Evolutionary conservation across 2,113 vertebrate species (phyloP).

Genomic region (Alouatta palliata): DNA sequence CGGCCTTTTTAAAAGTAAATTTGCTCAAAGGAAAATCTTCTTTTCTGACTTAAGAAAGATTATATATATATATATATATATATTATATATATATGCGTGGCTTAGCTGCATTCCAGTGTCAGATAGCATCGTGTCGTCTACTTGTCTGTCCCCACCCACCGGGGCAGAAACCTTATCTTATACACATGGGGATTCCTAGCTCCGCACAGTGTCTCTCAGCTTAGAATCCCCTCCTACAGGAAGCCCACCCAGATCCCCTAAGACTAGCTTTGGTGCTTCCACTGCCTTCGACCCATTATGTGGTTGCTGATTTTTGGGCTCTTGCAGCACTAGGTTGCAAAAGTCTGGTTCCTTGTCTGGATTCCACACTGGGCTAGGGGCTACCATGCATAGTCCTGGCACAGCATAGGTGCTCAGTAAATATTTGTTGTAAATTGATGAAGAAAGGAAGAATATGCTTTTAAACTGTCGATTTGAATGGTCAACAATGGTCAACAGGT

Average conservation of each 20-base stretch:
- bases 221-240: neutral
- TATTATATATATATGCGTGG: neutral
- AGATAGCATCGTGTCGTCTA: neutral
- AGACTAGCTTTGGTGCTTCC: neutral
- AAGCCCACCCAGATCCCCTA: neutral
- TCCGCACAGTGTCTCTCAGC: neutral
- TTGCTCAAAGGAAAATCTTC: neutral
- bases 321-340: neutral
- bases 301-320: neutral
- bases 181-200: neutral
- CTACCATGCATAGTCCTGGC: neutral
- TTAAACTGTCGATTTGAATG: neutral
- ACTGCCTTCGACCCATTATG: neutral
- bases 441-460: neutral
- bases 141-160: neutral
- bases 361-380: neutral
- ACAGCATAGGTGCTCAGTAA: neutral
- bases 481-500: neutral
- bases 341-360: neutral
- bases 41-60: conserved; percentile 11
- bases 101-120: neutral
- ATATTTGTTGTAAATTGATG: neutral
- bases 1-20: neutral
- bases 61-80: too few relatives aligned
- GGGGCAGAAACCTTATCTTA: neutral